Evolutionary conservation across 2,113 vertebrate genomes (phyloP).

Genomic region (Cygnus atratus): DNA sequence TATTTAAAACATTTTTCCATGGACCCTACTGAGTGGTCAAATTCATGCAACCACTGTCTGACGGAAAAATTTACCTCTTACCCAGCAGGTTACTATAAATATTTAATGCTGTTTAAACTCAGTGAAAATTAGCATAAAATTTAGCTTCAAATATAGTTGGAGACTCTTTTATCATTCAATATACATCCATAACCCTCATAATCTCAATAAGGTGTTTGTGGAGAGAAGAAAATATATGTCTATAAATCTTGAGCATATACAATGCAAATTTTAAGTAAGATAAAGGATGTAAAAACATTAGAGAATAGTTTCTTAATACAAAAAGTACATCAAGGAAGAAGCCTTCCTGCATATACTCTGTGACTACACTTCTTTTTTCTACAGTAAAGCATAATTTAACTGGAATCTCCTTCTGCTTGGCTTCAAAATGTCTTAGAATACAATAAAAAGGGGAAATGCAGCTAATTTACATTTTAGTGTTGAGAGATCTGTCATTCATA

Average conservation of each 20-base stretch:
- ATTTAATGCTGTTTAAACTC: background rate
- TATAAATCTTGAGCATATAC: background rate
- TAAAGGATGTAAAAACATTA: background rate
- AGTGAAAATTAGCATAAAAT: background rate
- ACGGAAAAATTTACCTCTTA: background rate
- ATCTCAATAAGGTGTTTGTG: background rate
- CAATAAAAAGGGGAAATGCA: background rate
- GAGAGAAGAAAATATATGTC: background rate
- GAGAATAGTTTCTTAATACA: background rate
- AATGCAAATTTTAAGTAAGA: background rate
- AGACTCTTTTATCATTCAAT: background rate
- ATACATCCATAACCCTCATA: background rate
- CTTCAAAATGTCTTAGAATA: background rate
- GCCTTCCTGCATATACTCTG: background rate
- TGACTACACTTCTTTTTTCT: background rate
- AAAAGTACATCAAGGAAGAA: background rate
- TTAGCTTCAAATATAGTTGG: background rate
- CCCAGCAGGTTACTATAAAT: background rate
- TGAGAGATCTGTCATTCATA: background rate
- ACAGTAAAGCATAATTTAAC: background rate
- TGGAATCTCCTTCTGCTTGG: background rate
- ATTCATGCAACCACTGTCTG: background rate
- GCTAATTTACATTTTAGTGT: background rate
- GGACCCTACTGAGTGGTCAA: background rate
- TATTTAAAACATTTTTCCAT: background rate